These are phyloP conservation scores for Caenorhabditis afra DNA, from an alignment of 2,888 invertebrate genomes.

Conservation along the genomic window DNA sequence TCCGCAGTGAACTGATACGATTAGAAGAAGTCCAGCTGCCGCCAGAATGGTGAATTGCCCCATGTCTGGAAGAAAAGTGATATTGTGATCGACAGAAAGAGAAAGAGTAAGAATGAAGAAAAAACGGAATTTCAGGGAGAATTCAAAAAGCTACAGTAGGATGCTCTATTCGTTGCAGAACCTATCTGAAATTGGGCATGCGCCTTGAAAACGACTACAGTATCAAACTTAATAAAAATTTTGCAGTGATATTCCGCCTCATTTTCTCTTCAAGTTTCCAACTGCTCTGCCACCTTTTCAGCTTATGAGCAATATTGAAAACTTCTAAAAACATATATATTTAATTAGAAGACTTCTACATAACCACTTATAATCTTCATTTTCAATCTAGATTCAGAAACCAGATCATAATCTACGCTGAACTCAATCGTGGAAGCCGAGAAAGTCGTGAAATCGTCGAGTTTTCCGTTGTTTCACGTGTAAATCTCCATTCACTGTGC, in stretches of 20 bases:
- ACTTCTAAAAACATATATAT: too few species aligned
- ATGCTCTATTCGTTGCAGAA: not conserved
- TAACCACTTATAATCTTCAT: not conserved
- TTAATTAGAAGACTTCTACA: too few species aligned
- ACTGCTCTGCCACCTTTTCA: too few species aligned
- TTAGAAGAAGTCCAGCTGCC: conserved; percentile 5
- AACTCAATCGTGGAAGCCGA: too few species aligned
- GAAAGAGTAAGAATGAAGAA: not conserved
- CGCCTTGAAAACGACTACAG: not conserved
- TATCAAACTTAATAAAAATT: not conserved
- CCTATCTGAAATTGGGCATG: not conserved
- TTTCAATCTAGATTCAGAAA: not conserved
- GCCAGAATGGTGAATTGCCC: conserved; percentile 16
- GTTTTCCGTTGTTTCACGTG: conserved; percentile 22
- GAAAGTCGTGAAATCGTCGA: not conserved
- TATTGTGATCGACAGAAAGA: too few species aligned
- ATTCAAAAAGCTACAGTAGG: not conserved
- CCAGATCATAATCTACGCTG: not conserved
- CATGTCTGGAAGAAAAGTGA: conserved; percentile 32
- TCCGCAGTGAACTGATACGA: conserved; percentile 27
- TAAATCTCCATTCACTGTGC: conserved; percentile 20
- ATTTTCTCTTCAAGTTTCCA: too few species aligned
- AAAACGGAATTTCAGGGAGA: not conserved
- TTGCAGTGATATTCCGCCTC: not conserved
- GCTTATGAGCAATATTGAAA: too few species aligned